These are phyloP conservation scores for Arnoldichthys spilopterus DNA, from an alignment of 2,797 vertebrate genomes.

Conservation along the genomic window DNA sequence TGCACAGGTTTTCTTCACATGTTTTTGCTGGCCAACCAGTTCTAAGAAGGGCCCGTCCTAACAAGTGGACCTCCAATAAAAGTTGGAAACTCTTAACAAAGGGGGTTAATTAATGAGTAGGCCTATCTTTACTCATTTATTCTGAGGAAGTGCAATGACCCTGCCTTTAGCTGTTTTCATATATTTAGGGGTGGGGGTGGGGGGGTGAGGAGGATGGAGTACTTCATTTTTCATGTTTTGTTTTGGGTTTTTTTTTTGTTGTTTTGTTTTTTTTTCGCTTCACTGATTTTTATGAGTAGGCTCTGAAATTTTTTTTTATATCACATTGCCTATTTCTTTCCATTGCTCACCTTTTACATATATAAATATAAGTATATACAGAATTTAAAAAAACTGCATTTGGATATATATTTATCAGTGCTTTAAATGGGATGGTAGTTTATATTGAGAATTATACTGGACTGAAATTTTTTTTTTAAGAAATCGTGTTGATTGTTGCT, in stretches of 20 bases:
- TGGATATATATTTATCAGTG: conserved; percentile 82
- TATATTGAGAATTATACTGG: conserved; percentile 66
- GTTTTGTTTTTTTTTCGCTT: conserved; percentile 59
- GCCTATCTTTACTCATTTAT: conserved; percentile 62
- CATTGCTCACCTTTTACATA: conserved; percentile 69
- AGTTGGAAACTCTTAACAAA: conserved; percentile 39
- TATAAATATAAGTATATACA: conserved; percentile 68
- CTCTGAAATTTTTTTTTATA: conserved; percentile 63
- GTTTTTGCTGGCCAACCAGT: conserved; percentile 39
- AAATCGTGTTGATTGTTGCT: conserved; percentile 71
- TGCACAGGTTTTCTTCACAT: conserved; percentile 76
- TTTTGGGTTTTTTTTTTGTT: conserved; percentile 70
- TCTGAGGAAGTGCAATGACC: conserved; percentile 71
- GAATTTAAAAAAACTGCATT: conserved; percentile 63
- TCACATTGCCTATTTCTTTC: conserved; percentile 40
- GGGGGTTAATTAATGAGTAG: conserved; percentile 36
- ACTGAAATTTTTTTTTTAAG: conserved; percentile 57
- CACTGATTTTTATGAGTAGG: conserved; percentile 43
- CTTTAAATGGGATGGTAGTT: conserved; percentile 73
- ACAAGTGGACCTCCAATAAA: conserved; percentile 9
- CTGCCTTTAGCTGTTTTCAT: conserved; percentile 60
- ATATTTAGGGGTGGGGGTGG: conserved; percentile 39
- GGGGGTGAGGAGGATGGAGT: too few species aligned
- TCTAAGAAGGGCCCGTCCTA: conserved; percentile 27
- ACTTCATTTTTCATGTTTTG: conserved; percentile 66